Percentiles rank a stretch among this genome's conserved stretches.
These are phyloP conservation scores for Nephrotoma flavescens DNA, from an alignment of 2,888 invertebrate species.

Conservation along the genomic window DNA sequence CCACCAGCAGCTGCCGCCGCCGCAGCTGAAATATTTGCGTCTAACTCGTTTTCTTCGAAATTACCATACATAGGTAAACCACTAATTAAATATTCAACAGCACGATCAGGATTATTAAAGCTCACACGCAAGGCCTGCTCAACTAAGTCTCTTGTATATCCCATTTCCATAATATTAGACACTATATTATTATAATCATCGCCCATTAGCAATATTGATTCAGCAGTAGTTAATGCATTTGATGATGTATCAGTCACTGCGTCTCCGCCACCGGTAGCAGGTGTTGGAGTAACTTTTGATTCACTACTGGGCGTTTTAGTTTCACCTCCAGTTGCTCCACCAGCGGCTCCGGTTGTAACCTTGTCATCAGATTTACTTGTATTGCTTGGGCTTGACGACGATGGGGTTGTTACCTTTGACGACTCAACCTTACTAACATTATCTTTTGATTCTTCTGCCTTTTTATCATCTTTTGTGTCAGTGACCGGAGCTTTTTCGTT, in stretches of 20 bases:
- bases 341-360: neutral
- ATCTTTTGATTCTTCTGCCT: neutral
- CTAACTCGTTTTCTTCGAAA: slow-evolving; percentile 33
- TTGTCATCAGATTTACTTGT: neutral
- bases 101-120: slow-evolving; percentile 94
- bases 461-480: neutral
- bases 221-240: slow-evolving; percentile 33
- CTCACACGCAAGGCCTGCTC: slow-evolving; percentile 87
- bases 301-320: neutral
- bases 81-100: slow-evolving; percentile 91
- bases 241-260: neutral
- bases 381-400: neutral
- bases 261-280: neutral
- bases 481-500: slow-evolving; percentile 22
- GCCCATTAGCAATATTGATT: slow-evolving; percentile 55
- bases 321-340: neutral
- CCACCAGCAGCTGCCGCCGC: slow-evolving; percentile 14
- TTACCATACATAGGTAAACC: slow-evolving; percentile 53
- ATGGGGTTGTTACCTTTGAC: neutral
- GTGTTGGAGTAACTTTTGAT: neutral
- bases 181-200: slow-evolving; percentile 67
- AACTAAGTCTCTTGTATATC: slow-evolving; percentile 68
- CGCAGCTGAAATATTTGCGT: neutral
- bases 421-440: neutral
- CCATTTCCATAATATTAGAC: slow-evolving; percentile 91